These are phyloP conservation scores for Saxidomus purpurata DNA, from an alignment of 1,140 invertebrate species.

Conservation along the genomic window DNA sequence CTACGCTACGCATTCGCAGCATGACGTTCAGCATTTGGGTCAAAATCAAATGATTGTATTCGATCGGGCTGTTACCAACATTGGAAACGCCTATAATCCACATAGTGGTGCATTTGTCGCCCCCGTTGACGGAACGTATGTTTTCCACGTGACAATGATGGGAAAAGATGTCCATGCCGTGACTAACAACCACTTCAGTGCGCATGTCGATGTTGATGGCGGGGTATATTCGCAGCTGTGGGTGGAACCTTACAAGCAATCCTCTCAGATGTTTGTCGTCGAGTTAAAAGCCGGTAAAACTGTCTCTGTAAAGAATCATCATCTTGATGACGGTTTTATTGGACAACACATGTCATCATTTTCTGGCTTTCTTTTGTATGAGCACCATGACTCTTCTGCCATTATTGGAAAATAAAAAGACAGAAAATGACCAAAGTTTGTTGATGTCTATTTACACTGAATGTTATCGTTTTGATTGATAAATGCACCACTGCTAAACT, in stretches of 20 bases:
- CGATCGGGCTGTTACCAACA: neutral
- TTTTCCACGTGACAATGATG: constrained; percentile 25
- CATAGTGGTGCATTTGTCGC: neutral
- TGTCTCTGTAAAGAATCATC: neutral
- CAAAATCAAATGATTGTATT: constrained; percentile 17
- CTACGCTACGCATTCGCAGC: neutral
- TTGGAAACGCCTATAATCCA: constrained; percentile 1
- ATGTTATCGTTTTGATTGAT: too few species aligned
- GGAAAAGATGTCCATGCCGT: neutral
- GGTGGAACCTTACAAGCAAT: neutral
- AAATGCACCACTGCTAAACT: too few species aligned
- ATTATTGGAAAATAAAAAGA: constrained; percentile 26
- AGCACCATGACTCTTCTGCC: neutral
- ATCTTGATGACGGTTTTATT: neutral
- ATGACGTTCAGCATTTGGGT: constrained; percentile 18
- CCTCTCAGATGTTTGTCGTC: constrained; percentile 32
- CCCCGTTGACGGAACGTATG: constrained; percentile 8
- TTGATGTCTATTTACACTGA: too few species aligned
- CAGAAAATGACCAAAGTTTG: neutral
- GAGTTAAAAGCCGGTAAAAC: neutral
- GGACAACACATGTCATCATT: constrained; percentile 25
- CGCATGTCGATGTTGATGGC: constrained; percentile 7
- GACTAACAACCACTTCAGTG: neutral
- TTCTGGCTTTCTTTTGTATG: constrained; percentile 37
- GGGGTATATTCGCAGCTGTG: neutral